Conservation (phyloP, 2,113 vertebrate species). For the Corydoras maculifer region DNA sequence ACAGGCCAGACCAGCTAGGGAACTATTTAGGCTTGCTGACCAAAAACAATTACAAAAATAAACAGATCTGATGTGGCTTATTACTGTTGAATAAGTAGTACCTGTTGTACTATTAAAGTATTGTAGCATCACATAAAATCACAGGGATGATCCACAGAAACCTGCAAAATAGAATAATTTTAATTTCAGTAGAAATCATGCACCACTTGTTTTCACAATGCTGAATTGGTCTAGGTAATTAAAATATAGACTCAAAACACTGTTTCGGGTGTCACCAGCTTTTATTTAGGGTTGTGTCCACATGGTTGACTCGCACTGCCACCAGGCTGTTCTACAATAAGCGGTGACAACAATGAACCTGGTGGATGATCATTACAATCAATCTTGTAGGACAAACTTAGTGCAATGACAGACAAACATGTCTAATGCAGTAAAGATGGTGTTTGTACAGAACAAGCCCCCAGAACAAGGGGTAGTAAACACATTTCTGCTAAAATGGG, state of each 20-base stretch:
- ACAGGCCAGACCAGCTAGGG: too few species aligned
- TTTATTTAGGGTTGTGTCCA: constrained; percentile 46
- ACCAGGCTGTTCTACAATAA: constrained; percentile 37
- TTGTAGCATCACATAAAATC: too few species aligned
- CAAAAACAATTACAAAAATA: too few species aligned
- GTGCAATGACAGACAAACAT: constrained; percentile 47
- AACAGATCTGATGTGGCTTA: too few species aligned
- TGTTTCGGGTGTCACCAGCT: constrained; percentile 38
- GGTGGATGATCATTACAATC: constrained; percentile 45
- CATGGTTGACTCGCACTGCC: constrained; percentile 35
- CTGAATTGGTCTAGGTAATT: neutral
- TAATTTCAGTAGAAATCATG: too few species aligned
- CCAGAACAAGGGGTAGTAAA: constrained; percentile 40
- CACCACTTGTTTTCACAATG: too few species aligned
- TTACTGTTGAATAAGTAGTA: too few species aligned
- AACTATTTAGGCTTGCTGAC: too few species aligned
- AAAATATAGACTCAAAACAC: neutral
- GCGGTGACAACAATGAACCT: constrained; percentile 35
- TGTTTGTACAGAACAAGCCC: constrained; percentile 47
- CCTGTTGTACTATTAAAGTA: too few species aligned
- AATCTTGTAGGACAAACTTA: constrained; percentile 48
- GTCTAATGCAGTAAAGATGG: constrained; percentile 47
- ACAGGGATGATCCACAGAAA: too few species aligned
- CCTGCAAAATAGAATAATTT: too few species aligned
- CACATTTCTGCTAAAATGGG: neutral